Conservation (phyloP, 2,113 vertebrate genomes). For the Protomyctophum bolini region DNA sequence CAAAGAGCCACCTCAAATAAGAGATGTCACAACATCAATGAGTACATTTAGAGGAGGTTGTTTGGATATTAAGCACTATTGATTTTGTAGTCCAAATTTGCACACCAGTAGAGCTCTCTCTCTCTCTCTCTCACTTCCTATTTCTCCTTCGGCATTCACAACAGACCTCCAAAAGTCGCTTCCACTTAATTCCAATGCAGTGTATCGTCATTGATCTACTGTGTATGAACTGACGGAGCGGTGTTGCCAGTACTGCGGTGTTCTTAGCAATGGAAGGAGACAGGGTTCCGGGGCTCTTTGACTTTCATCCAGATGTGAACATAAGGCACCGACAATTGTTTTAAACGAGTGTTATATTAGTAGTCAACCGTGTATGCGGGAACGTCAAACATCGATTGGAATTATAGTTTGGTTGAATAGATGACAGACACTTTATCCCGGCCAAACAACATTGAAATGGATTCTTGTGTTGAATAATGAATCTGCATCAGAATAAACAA, state of each 20-base stretch:
- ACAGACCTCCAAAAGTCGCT: slow-evolving; percentile 12
- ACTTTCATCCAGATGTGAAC: slow-evolving; percentile 14
- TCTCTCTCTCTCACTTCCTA: slow-evolving; percentile 8
- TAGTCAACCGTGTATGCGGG: neutral
- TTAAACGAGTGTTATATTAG: neutral
- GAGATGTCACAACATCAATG: slow-evolving; percentile 57
- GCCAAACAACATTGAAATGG: too few species aligned
- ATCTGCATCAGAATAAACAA: too few species aligned
- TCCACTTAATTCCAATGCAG: slow-evolving; percentile 20
- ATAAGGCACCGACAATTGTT: slow-evolving; percentile 7
- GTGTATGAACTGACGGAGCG: slow-evolving; percentile 18
- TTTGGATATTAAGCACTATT: slow-evolving; percentile 62
- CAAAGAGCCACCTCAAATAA: slow-evolving; percentile 35
- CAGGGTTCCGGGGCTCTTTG: neutral
- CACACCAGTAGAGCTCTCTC: slow-evolving; percentile 19
- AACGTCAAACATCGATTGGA: too few species aligned
- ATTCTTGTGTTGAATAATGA: too few species aligned
- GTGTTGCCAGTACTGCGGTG: neutral
- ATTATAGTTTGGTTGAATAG: too few species aligned
- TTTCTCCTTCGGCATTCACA: slow-evolving; percentile 2
- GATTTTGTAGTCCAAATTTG: slow-evolving; percentile 57
- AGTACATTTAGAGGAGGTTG: slow-evolving; percentile 56
- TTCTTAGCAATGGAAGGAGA: slow-evolving; percentile 4
- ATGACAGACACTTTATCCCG: too few species aligned
- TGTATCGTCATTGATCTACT: slow-evolving; percentile 37